phyloP scores from a whole-genome alignment of 2,888 invertebrate species.

The Brenthis daphne region DNA sequence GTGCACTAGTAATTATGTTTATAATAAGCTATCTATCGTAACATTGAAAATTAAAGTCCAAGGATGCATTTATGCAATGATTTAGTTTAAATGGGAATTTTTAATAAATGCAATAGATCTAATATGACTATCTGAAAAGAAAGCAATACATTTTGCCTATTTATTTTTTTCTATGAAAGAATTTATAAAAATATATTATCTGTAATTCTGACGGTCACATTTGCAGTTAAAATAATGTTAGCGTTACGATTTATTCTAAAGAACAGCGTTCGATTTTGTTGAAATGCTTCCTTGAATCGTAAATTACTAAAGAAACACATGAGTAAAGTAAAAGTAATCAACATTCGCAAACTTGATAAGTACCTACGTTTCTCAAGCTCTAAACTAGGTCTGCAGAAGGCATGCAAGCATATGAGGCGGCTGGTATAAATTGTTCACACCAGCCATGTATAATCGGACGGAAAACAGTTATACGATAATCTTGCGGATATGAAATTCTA shows the following conservation, averaged over 20 bases:
- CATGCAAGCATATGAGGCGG: slow-evolving; percentile 25
- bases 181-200: no score
- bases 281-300: not conserved
- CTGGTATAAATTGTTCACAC: slow-evolving; percentile 29
- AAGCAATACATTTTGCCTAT: no score
- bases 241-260: no score
- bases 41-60: no score
- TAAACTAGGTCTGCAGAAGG: slow-evolving; percentile 29
- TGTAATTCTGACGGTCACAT: no score
- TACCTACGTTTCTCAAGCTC: slow-evolving; percentile 1
- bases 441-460: slow-evolving; percentile 34
- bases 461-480: slow-evolving; percentile 31
- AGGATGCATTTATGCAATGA: no score
- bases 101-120: no score
- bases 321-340: slow-evolving; percentile 3
- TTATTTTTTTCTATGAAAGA: no score
- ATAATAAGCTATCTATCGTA: no score
- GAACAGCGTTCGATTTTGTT: not conserved
- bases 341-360: slow-evolving; percentile 4
- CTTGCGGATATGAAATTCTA: slow-evolving; percentile 15
- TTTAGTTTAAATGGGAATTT: no score
- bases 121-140: no score
- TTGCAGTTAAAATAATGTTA: no score
- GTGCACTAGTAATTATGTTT: not conserved
- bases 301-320: slow-evolving; percentile 6